A percentile compares a stretch with the other conserved stretches of the same genome.
Conservation (phyloP, 2,888 invertebrate species). For the Priocnemis perturbator region DNA sequence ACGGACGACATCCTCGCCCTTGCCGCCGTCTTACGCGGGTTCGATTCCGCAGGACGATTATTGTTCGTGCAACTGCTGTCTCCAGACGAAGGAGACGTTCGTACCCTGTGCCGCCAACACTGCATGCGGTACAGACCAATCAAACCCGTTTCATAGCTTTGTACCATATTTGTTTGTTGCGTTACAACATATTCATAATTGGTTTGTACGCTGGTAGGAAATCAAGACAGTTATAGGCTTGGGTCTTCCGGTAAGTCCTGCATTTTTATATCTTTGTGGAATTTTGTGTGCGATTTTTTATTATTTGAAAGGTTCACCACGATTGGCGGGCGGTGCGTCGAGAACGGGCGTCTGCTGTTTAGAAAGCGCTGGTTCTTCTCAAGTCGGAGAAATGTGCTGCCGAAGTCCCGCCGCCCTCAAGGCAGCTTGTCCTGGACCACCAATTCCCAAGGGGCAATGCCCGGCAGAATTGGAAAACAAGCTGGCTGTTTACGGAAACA, state of each 20-base stretch:
- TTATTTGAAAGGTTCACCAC: conserved; percentile 43
- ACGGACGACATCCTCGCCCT: conserved; percentile 32
- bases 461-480: conserved; percentile 75
- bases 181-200: not conserved
- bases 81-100: conserved; percentile 28
- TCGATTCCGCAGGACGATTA: conserved; percentile 45
- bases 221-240: conserved; percentile 8
- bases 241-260: conserved; percentile 5
- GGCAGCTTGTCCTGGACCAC: conserved; percentile 29
- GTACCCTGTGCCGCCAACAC: conserved; percentile 25
- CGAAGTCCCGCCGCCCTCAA: conserved; percentile 51
- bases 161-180: not conserved
- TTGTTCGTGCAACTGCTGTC: conserved; percentile 54
- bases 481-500: conserved; percentile 74
- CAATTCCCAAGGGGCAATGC: conserved; percentile 66
- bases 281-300: not conserved
- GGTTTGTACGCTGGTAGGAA: conserved; percentile 13
- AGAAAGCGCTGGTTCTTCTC: conserved; percentile 34
- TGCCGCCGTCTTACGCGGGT: conserved; percentile 38
- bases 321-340: conserved; percentile 65
- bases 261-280: not conserved
- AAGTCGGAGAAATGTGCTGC: conserved; percentile 57
- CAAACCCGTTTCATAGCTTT: not conserved
- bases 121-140: conserved; percentile 42
- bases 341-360: conserved; percentile 39